These are phyloP conservation scores for Forbesichthys agassizii DNA, from an alignment of 2,113 vertebrate species.

Conservation along the genomic window DNA sequence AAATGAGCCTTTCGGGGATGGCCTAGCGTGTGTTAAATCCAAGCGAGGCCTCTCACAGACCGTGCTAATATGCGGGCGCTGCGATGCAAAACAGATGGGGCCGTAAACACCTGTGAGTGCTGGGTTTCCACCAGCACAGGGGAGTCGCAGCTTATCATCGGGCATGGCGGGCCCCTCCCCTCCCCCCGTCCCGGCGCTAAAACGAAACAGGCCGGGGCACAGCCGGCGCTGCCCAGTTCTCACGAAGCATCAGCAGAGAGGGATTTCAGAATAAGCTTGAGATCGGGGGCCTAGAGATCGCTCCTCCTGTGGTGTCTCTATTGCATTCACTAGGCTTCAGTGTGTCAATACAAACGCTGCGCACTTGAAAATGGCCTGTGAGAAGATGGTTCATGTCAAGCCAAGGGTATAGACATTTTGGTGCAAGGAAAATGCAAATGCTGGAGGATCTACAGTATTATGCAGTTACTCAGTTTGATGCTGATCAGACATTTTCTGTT, in stretches of 20 bases:
- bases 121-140: slow-evolving; percentile 46
- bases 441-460: slow-evolving; percentile 1
- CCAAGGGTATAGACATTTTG: slow-evolving; percentile 28
- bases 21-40: slow-evolving; percentile 48
- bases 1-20: slow-evolving; percentile 28
- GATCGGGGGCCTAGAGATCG: slow-evolving; percentile 26
- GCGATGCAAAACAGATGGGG: slow-evolving; percentile 71
- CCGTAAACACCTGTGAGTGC: slow-evolving; percentile 76
- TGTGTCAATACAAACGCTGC: slow-evolving; percentile 24
- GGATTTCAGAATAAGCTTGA: slow-evolving; percentile 15
- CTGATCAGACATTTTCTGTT: slow-evolving; percentile 2
- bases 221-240: slow-evolving; percentile 46
- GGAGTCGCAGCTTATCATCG: slow-evolving; percentile 62
- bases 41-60: slow-evolving; percentile 39
- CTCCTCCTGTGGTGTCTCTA: slow-evolving; percentile 36
- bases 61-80: slow-evolving; percentile 36
- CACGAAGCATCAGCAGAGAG: slow-evolving; percentile 50
- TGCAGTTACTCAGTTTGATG: slow-evolving; percentile 21
- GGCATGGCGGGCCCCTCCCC: slow-evolving; percentile 53
- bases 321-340: slow-evolving; percentile 28
- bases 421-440: slow-evolving; percentile 27
- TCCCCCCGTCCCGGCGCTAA: slow-evolving; percentile 44
- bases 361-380: slow-evolving; percentile 18
- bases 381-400: slow-evolving; percentile 28
- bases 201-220: slow-evolving; percentile 67